Evolutionary conservation across 2,113 vertebrate species (phyloP).

Genomic region (Pseudois nayaur): DNA sequence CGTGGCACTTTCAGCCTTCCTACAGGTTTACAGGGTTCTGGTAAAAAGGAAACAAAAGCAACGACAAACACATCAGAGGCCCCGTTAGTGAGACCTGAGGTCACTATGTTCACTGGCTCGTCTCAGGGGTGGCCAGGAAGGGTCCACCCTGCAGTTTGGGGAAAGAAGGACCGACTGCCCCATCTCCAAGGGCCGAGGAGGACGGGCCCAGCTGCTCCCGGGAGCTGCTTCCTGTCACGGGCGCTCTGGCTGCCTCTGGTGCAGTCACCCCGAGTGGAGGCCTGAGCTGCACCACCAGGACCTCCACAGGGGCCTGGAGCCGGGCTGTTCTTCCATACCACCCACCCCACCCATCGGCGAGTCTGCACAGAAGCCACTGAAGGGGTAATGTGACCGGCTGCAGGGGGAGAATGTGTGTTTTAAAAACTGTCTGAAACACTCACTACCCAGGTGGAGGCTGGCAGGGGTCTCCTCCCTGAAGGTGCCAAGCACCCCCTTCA

Average conservation of each 20-base stretch:
- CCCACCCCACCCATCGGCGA: neutral
- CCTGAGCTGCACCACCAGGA: no score
- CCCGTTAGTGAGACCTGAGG: fast-evolving
- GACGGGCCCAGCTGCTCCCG: neutral
- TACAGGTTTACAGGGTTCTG: neutral
- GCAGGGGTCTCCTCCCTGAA: fast-evolving
- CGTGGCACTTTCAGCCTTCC: fast-evolving
- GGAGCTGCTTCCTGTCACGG: constrained; percentile 1
- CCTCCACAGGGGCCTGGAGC: neutral
- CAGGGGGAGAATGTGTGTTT: neutral
- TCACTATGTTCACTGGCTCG: neutral
- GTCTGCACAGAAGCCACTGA: neutral
- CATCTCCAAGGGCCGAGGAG: neutral
- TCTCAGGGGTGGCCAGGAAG: neutral
- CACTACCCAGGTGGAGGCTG: neutral
- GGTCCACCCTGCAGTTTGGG: neutral
- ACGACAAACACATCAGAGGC: fast-evolving
- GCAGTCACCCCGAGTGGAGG: fast-evolving
- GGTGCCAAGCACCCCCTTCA: no score
- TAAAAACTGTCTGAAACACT: neutral
- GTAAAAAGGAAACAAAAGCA: neutral
- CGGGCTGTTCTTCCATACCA: neutral
- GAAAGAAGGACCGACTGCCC: fast-evolving
- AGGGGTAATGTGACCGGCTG: fast-evolving
- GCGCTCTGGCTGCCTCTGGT: neutral